Percentiles rank a stretch among this genome's conserved stretches.
phyloP scores from a whole-genome alignment of 2,888 invertebrate genomes.

The Baronia brevicornis region DNA sequence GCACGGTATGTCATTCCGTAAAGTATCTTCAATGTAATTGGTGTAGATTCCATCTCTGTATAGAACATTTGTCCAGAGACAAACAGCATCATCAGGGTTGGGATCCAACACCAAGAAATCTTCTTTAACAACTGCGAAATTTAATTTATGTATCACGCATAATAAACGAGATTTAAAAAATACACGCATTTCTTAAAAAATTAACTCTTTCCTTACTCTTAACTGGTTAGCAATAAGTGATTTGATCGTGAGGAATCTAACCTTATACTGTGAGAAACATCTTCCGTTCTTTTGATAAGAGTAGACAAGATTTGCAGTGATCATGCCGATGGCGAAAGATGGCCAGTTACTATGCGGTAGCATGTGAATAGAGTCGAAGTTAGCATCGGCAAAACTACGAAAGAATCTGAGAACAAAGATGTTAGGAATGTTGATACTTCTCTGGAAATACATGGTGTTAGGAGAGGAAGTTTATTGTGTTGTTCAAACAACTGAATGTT shows the following conservation, averaged over 20 bases:
- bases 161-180: too few relatives aligned
- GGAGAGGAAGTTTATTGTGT: too few relatives aligned
- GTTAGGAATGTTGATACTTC: background rate
- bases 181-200: too few relatives aligned
- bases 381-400: background rate
- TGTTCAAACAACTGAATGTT: too few relatives aligned
- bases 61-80: conserved; percentile 10
- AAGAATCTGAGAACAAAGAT: conserved; percentile 1
- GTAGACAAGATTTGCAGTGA: conserved; percentile 4
- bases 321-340: conserved; percentile 8
- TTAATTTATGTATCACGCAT: too few relatives aligned
- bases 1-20: conserved; percentile 10
- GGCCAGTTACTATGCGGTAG: conserved; percentile 6
- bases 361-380: conserved; percentile 3
- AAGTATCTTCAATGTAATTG: conserved; percentile 3
- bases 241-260: conserved; percentile 2
- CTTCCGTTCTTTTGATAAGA: conserved; percentile 1
- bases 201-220: too few relatives aligned
- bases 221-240: background rate
- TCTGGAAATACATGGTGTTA: background rate
- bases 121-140: too few relatives aligned
- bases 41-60: conserved; percentile 3
- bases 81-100: background rate
- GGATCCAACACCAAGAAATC: background rate
- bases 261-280: conserved; percentile 4